Evolutionary conservation across 2,113 vertebrate genomes (phyloP), one percentile per base, ranked within the genome.

Genomic region (Tachysurus fulvidraco): DNA sequence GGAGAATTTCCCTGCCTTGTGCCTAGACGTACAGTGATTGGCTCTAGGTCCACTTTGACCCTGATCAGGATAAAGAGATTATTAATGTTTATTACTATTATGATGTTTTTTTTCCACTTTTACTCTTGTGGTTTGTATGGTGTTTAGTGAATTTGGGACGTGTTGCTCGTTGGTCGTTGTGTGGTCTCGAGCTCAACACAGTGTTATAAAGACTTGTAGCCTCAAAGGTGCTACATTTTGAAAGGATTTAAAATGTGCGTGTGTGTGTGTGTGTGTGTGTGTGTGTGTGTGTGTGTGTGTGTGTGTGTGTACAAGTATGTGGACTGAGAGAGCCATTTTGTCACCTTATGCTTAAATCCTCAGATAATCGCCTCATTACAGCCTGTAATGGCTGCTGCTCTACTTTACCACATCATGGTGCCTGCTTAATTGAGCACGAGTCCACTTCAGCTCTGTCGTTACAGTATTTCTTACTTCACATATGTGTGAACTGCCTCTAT

Each of bases 271-370:
- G 64, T 12, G 65, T 28, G 65, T 69, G 65, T 69, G 65, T 36
- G 64, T 67, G n/a, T 69, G 64, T 12, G 65, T 28, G 65, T 69
- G 65, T 69, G 65, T 36, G 64, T 67, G n/a, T 69, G 64, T n/a
- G 36, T 30, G 64, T 67, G n/a, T 67, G 64, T 67, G 28, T 69
- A 11, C 10, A 8, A 7, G 12, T 13, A n/a, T 21, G 44, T 52
- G 5, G 7, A 54, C 28, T 54, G 25, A 19, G 36, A 23, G 52
- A 59, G 86, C 46, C 80, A 83, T 83, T 17, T 54, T 86, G 85
- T 86, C 46, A 59, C 19, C 67, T 86, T 86, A 50, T 54, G 57
- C 44, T 87, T 73, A 55, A 65, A 65, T 76, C 80, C 46, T 25
- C 19, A 25, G 57, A 30, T 87, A 87, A 76, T 87, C 69, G 57